These are phyloP conservation scores for Bombus superbus DNA, from an alignment of 1,140 invertebrate genomes.

Conservation along the genomic window DNA sequence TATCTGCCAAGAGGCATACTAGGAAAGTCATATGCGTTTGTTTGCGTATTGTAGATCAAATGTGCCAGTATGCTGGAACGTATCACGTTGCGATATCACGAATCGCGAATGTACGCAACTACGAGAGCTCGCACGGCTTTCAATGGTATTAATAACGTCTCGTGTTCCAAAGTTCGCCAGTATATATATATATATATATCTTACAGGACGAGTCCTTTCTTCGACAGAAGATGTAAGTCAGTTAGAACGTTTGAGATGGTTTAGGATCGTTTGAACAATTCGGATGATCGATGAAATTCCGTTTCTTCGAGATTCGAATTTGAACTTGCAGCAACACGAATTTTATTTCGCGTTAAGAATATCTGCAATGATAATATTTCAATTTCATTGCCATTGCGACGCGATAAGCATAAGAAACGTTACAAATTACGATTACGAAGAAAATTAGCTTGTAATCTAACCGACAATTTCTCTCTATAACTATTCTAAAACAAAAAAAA, in stretches of 20 bases:
- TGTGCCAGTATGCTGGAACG: neutral
- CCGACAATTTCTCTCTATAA: no score
- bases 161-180: neutral
- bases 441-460: no score
- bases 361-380: no score
- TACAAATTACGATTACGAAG: no score
- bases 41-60: conserved; percentile 9
- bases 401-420: no score
- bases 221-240: no score
- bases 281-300: no score
- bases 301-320: no score
- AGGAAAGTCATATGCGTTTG: neutral
- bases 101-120: neutral
- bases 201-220: neutral
- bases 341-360: no score
- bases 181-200: neutral
- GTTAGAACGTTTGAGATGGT: neutral
- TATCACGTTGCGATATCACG: neutral
- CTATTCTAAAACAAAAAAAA: neutral
- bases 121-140: neutral
- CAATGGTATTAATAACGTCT: neutral
- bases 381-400: no score
- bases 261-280: neutral
- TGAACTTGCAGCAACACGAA: no score
- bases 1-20: neutral